Base-by-base conservation (phyloP, 1,140 invertebrate species). In the Calycopis cecrops region DNA sequence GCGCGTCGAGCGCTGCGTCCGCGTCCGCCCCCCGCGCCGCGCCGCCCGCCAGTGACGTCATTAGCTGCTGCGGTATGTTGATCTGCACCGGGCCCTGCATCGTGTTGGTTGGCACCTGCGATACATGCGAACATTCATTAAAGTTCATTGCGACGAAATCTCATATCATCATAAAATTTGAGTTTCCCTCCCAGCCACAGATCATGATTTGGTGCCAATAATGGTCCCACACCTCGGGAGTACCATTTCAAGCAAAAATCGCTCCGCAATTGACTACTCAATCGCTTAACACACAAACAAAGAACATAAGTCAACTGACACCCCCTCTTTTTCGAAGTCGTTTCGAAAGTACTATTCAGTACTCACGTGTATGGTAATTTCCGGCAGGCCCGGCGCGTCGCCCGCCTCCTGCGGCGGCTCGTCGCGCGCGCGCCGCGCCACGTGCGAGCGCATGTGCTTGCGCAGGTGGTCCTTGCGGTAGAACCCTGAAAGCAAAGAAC, bases 401-500 rank as follows among this genome's bases (percentile, higher is more conserved):
- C 81, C 65, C 4, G 89, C 89, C 71, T 92, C 91, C 70, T 93
- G 92, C 59, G 93, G 92, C 3, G 92, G 89, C 71, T 92, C 91
- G 71, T 93, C 92, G 59, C 93, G 92, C 3, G 92, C 89, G 18
- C 93, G 88, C 69, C 93, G 92, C 14, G 91, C 90, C 57, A 92
- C 87, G 76, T 95, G 94, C 16, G 93, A 94, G 38, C 92, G 90
- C 16, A 93, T 90, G 71, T 95, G 94, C 68, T 95, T 95, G 57
- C 92, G 89, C 47, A 95, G 83, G 77, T 95, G 94, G 72, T 95
- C 94, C 62, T 94, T 94, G n/a, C 94, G 89, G 75, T 95, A 95
- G 69, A 95, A 95, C 16, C 93, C 93, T 88, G 60, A 1, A 50
- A 49, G 52, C n/a, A 42, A 58, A n/a, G n/a, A n/a, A n/a, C n/a